Base-by-base conservation (phyloP, 2,113 vertebrate species). In the Bettongia penicillata region DNA sequence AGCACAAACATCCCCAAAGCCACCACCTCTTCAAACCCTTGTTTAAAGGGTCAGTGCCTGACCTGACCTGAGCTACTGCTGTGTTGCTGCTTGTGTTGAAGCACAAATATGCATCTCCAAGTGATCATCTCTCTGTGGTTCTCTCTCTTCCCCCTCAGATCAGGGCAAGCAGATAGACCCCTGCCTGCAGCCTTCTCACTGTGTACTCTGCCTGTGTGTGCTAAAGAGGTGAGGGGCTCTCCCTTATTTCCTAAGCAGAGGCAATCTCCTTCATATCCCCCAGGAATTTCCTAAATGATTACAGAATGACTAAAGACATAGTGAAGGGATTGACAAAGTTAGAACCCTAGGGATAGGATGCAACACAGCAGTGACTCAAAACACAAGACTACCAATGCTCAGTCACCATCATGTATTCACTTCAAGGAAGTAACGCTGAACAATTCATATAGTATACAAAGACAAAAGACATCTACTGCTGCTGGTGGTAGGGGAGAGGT, bases 331-430 rank as follows among this genome's bases (percentile, higher is more conserved):
- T 90, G 9, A 50, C 89, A 90, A 90, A 90, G 47, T 3, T 48
- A 14, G 2, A 7, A 26, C 16, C n/a, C 26, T 0, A 47, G 93
- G 16, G 6, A 22, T n/a, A 53, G 43, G 7, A 37, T 37, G 53
- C 0, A 4, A 49, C 0, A 2, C 91, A 96, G 51, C 90, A 96
- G 91, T 61, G 96, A 97, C 61, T 97, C 98, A 96, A 96, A 96
- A 93, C 49, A 94, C 93, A 24, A 19, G 95, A 55, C 96, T 96
- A 95, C 51, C 96, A 93, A 19, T 2, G 89, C 96, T 95, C 91
- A 25, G 91, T 91, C 93, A 94, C 49, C 92, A 97, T 93, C 53
- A 89, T 89, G 77, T 0, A 5, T 91, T 95, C 0, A 26, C 96
- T 95, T 90, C 68, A 19, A 49, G 94, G 91, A 96, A 25, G 89